These are phyloP conservation scores for Catharus minimus DNA, from an alignment of 2,113 vertebrate species.

Conservation along the genomic window DNA sequence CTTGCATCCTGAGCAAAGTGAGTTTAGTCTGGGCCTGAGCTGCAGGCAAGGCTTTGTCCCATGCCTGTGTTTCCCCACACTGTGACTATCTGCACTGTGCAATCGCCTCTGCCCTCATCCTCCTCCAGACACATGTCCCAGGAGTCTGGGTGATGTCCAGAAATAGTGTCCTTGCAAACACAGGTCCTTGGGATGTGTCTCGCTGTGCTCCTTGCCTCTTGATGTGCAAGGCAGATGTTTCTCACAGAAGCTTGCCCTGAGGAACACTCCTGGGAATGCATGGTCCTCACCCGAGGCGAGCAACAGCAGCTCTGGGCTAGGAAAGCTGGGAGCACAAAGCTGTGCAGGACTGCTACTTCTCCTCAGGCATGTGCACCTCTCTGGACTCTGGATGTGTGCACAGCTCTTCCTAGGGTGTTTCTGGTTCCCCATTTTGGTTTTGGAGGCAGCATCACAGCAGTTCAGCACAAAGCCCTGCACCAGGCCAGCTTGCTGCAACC, in stretches of 20 bases:
- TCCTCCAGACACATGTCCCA: accelerated
- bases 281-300: not conserved
- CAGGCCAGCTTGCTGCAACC: not conserved
- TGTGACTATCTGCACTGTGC: not conserved
- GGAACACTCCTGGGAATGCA: not conserved
- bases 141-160: not conserved
- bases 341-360: not conserved
- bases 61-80: not conserved
- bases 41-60: not conserved
- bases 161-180: not conserved
- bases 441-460: not conserved
- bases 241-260: not conserved
- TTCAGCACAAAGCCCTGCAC: not conserved
- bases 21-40: not conserved
- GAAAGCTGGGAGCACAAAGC: not conserved
- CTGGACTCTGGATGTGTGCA: not conserved
- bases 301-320: not conserved
- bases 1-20: not conserved
- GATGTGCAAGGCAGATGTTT: accelerated
- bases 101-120: not conserved
- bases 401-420: not conserved
- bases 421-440: not conserved
- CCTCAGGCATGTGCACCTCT: accelerated
- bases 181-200: not conserved
- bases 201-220: not conserved